Evolutionary conservation across 2,888 invertebrate genomes (phyloP), one percentile per base, ranked within the genome.

Genomic region (Torymus tubicola): DNA sequence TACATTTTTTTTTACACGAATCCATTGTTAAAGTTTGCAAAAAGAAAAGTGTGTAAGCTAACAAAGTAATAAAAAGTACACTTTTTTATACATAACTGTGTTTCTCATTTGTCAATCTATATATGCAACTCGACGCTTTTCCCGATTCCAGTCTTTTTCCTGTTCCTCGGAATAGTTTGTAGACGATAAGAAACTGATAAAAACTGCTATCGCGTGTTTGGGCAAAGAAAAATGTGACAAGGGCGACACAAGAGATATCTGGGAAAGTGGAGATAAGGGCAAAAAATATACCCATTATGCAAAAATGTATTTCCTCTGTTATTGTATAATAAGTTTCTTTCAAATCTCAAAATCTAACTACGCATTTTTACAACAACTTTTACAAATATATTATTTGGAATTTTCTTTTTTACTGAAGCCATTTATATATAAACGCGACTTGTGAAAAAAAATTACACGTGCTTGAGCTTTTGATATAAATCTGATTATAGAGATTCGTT

Each of bases 11-110:
- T 73, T 77, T 63, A 72, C 68, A 68, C 61, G 67, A 79, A 65
- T 61, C 60, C 50, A 77, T 69, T 77, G 81, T 81, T 80, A 21
- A 81, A 81, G 69, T 81, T 81, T 68, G 73, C 73, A 64, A 73
- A 57, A 63, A 72, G 55, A 73, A 57, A 63, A 72, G 55, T 72
- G 63, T 73, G 77, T 74, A 74, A 21, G 21, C 18, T 60, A 78
- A 81, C 21, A 69, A 69, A 57, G 5, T 31, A 81, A 81, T 78
- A 78, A 81, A 81, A 67, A 69, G 24, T 18, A 63, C 63, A 75
- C 69, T 70, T 70, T 70, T 70, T 61, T 63, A 18, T 64, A 63
- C 58, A 69, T 42, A 16, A 10, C 31, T 69, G 31, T 24, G 1
- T 68, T 61, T 53, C 24, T 55, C 31, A 31, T 31, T 31, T 31